Conservation (phyloP, 2,888 invertebrate species). For the Rhagium mordax region DNA sequence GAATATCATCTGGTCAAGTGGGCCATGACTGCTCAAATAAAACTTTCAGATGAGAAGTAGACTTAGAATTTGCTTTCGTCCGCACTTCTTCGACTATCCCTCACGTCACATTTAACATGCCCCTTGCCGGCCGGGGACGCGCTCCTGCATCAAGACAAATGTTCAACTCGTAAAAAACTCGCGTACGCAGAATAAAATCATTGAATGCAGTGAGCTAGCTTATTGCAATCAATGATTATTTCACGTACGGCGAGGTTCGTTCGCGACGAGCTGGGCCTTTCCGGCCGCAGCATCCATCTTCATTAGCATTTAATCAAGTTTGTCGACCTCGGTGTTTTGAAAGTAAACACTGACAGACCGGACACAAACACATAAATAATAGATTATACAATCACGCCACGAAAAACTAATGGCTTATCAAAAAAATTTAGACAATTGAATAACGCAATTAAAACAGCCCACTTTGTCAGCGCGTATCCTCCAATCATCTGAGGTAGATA, state of each 20-base stretch:
- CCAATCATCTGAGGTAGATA: constrained; percentile 46
- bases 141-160: too few species aligned
- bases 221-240: too few species aligned
- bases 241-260: too few species aligned
- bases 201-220: too few species aligned
- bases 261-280: too few species aligned
- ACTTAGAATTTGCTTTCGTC: constrained; percentile 37
- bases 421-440: constrained; percentile 58
- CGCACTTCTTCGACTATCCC: constrained; percentile 39
- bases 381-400: constrained; percentile 16
- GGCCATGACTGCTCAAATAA: constrained; percentile 52
- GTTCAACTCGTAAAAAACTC: too few species aligned
- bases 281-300: background rate
- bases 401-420: constrained; percentile 53
- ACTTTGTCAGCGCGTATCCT: constrained; percentile 57
- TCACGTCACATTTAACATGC: constrained; percentile 37
- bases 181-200: too few species aligned
- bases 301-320: background rate
- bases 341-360: constrained; percentile 1
- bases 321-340: constrained; percentile 10
- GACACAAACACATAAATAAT: constrained; percentile 10
- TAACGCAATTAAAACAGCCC: constrained; percentile 58
- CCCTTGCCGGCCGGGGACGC: background rate
- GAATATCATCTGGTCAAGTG: constrained; percentile 52
- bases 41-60: constrained; percentile 39